Percentiles rank a stretch among this genome's conserved stretches.
Evolutionary conservation across 2,113 vertebrate genomes (phyloP).

Genomic region (Spermophilus dauricus): DNA sequence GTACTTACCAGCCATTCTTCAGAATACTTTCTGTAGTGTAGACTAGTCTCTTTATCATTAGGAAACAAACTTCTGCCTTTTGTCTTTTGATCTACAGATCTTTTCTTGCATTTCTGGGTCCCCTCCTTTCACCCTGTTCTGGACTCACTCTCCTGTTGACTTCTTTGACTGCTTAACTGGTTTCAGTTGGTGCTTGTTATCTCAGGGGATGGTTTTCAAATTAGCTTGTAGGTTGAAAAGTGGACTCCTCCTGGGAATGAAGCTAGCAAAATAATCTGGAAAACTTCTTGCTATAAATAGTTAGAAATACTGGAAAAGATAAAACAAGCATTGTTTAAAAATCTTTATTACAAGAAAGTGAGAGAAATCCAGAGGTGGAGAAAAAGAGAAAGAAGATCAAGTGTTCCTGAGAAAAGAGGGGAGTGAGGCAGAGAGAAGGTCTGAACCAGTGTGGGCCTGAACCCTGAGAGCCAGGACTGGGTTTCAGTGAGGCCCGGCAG

Average conservation of each 20-base stretch:
- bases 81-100: too few species aligned
- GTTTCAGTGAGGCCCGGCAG: neutral
- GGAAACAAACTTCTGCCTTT: neutral
- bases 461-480: neutral
- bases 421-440: neutral
- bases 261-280: neutral
- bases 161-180: neutral
- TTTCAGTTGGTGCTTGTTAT: neutral
- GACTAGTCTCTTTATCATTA: neutral
- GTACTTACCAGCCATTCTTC: neutral
- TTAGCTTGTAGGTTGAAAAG: neutral
- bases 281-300: neutral
- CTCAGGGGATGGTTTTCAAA: neutral
- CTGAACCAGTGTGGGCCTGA: neutral
- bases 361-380: neutral
- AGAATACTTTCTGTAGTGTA: neutral
- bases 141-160: neutral
- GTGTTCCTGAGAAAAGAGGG: neutral
- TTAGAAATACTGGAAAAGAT: neutral
- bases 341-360: neutral
- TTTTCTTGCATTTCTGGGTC: neutral
- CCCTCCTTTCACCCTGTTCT: neutral
- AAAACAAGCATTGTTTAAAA: neutral
- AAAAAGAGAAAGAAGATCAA: neutral
- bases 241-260: neutral